Evolutionary conservation across 1,140 invertebrate genomes (phyloP), one percentile per base, ranked within the genome.

Genomic region (Brachionus manjavacas): DNA sequence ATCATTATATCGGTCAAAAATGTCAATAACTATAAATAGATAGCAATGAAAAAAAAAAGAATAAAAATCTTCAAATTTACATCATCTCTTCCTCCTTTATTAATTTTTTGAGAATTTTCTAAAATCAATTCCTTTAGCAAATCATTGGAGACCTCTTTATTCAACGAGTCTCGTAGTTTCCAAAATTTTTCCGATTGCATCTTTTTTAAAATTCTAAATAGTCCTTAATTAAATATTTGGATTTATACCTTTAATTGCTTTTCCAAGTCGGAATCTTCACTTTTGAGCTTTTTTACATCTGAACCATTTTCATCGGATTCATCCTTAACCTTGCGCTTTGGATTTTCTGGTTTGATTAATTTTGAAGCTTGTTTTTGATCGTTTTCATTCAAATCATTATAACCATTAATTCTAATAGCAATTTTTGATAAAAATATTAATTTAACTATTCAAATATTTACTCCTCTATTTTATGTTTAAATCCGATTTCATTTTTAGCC

Each of bases 401-500:
- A 81, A 11, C 79, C 79, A n/a, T 39, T 25, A 14, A 81, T 25
- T 28, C 79, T 81, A 9, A 9, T 28, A 16, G 20, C 25, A 16
- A 25, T 52, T 31, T n/a, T 14, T 28, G 12, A 55, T 25, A n/a
- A 52, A 3, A 52, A 9, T n/a, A 55, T 20, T 35, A 1, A 52
- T 80, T 16, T 64, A 12, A 12, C 28, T 49, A 68, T 83, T 60
- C 4, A 23, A 41, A 7, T 35, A 35, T 35, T 35, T 64, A 83
- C 31, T 84, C 31, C 8, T 72, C 66, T 31, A 46, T 28, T 43
- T 49, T 84, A 12, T 39, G 46, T 31, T 68, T 72, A 23, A 94
- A 98, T 46, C 93, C 91, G 2, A 96, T 87, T 74, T 94, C 92
- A 84, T 92, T 90, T 66, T 94, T 89, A n/a, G 93, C 87, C 86